Percentiles rank a stretch among this genome's conserved stretches.
Conservation (phyloP, 2,888 invertebrate species). For the Prosapia bicincta region DNA sequence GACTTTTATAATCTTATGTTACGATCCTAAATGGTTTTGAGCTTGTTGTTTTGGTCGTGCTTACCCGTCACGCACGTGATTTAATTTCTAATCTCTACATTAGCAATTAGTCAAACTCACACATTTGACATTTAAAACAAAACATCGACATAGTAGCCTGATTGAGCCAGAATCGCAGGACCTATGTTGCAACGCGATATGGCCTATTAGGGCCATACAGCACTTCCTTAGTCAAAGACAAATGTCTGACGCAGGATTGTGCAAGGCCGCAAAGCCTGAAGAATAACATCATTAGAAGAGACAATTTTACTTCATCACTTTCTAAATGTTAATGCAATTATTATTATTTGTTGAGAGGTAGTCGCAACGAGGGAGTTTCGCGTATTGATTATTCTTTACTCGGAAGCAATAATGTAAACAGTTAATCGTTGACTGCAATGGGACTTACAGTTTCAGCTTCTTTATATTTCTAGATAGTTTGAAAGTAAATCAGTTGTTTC, state of each 20-base stretch:
- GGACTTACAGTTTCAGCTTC: too few species aligned
- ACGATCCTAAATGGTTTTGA: too few species aligned
- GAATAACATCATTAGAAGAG: background rate
- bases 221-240: background rate
- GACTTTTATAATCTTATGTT: too few species aligned
- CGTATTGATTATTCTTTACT: too few species aligned
- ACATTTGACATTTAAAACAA: background rate
- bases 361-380: too few species aligned
- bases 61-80: too few species aligned
- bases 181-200: background rate
- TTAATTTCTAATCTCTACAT: background rate
- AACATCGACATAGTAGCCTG: background rate
- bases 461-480: too few species aligned
- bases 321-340: background rate
- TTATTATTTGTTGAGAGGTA: background rate
- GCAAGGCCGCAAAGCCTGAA: background rate
- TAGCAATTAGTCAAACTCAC: background rate
- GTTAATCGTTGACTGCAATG: too few species aligned
- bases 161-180: background rate
- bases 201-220: background rate
- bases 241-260: background rate
- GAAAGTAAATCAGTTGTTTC: too few species aligned
- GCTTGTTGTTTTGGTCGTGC: too few species aligned
- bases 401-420: too few species aligned
- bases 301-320: background rate